These are phyloP conservation scores for Petrocephalus sullivani DNA, from an alignment of 2,797 vertebrate genomes.

Conservation along the genomic window DNA sequence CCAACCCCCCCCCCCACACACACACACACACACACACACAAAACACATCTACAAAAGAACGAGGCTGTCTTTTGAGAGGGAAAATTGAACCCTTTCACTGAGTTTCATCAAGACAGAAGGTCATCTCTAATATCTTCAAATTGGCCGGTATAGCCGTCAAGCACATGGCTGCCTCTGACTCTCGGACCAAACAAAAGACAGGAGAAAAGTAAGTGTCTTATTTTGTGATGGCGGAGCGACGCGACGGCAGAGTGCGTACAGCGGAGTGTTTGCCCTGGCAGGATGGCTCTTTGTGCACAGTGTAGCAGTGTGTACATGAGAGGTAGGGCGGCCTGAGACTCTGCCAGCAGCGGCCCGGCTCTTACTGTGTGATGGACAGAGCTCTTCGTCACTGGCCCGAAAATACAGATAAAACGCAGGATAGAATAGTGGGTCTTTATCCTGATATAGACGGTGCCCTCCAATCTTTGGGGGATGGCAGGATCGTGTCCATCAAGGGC, in stretches of 20 bases:
- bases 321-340: background rate
- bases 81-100: slow-evolving; percentile 73
- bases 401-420: background rate
- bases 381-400: background rate
- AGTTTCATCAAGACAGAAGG: slow-evolving; percentile 66
- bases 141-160: slow-evolving; percentile 51
- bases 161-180: slow-evolving; percentile 44
- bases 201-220: slow-evolving; percentile 44
- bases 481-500: background rate
- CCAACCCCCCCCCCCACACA: slow-evolving; percentile 25
- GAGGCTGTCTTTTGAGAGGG: slow-evolving; percentile 70
- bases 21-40: background rate
- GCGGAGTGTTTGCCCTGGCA: background rate
- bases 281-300: background rate
- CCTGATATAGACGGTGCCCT: background rate
- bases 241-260: background rate
- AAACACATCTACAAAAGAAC: slow-evolving; percentile 72
- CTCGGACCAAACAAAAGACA: slow-evolving; percentile 40
- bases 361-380: background rate
- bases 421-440: background rate
- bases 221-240: background rate
- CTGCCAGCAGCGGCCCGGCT: background rate
- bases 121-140: slow-evolving; percentile 66
- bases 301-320: slow-evolving; percentile 60
- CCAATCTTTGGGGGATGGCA: background rate